These are phyloP conservation scores for Eupeodes latifasciatus DNA, from an alignment of 2,888 invertebrate genomes.

Conservation along the genomic window DNA sequence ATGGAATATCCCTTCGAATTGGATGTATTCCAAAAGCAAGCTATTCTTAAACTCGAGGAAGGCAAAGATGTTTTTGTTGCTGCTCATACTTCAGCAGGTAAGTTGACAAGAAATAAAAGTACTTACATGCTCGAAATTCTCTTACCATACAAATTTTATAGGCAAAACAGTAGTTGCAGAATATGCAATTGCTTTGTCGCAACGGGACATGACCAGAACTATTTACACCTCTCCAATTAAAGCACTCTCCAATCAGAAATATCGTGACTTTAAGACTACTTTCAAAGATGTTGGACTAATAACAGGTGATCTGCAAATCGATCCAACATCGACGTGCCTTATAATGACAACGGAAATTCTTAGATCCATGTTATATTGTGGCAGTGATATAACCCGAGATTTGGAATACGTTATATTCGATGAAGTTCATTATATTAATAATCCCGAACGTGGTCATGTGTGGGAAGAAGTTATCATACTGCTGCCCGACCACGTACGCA, in stretches of 20 bases:
- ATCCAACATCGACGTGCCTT: slow-evolving; percentile 95
- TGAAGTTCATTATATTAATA: slow-evolving; percentile 99
- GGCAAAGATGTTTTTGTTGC: slow-evolving; percentile 98
- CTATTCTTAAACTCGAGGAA: slow-evolving; percentile 96
- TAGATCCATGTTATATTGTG: slow-evolving; percentile 97
- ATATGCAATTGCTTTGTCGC: slow-evolving; percentile 98
- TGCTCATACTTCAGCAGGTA: slow-evolving; percentile 98
- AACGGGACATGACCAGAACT: slow-evolving; percentile 94
- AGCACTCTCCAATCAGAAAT: slow-evolving; percentile 99
- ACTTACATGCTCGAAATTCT: no score
- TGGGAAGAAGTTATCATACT: slow-evolving; percentile 99
- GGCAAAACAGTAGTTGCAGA: slow-evolving; percentile 99
- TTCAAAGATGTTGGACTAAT: slow-evolving; percentile 97
- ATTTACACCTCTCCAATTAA: slow-evolving; percentile 99
- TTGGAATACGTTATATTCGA: slow-evolving; percentile 99
- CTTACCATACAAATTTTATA: slow-evolving; percentile 1
- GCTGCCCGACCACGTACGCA: slow-evolving; percentile 96
- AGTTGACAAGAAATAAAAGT: not conserved
- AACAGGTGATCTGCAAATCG: slow-evolving; percentile 98
- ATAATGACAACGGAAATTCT: slow-evolving; percentile 99
- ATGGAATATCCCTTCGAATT: slow-evolving; percentile 95
- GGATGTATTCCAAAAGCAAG: slow-evolving; percentile 98
- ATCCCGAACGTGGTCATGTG: slow-evolving; percentile 98
- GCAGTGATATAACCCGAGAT: slow-evolving; percentile 96
- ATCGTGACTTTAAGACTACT: slow-evolving; percentile 96